Base-by-base conservation (phyloP, 2,797 vertebrate genomes). In the Channallabes apus region DNA sequence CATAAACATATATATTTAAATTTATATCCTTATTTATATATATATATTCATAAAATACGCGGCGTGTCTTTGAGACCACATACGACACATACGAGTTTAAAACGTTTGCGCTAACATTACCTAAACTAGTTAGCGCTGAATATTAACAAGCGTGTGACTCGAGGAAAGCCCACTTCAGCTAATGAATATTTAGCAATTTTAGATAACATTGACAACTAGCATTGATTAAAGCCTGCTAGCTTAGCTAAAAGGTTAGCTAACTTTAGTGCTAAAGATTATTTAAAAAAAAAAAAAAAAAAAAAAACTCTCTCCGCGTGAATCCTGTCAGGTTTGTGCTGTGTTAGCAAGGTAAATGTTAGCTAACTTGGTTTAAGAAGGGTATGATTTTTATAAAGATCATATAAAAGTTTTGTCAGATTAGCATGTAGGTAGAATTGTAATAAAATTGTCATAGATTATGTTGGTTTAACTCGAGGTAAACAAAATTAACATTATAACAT, bases 1-100 rank as follows among this genome's bases (percentile, higher is more conserved):
- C 0, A 11, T 54, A 27, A 15, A 75, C 17, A 18, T 38, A 20
- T 11, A 69, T 38, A 20, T 38, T 69, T 11, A 38, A 9, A 27
- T 54, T 73, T 27, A 6, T 51, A n/a, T 15, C 14, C 51, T 15
- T 58, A 58, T 58, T 3, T 58, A 29, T 18, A 17, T 38, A 7
- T 54, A 35, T 38, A 7, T 54, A 35, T 3, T 32, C 17, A 12
- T 51, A 18, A 76, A 46, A 32, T 32, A n/a, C 20, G 4, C 3
- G 58, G 56, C 29, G 32, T 78, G 76, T 78, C 76, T 78, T 78
- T 35, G 32, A 75, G 32, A 61, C 76, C n/a, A n/a, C n/a, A n/a
- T n/a, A n/a, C n/a, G n/a, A n/a, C 76, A 73, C 41, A 38, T 8
- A 2, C 38, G 29, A 61, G 20, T 75, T 41, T 41, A 5, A 71